phyloP scores from a whole-genome alignment of 2,113 vertebrate species.

The Potamarius usumacintae region DNA sequence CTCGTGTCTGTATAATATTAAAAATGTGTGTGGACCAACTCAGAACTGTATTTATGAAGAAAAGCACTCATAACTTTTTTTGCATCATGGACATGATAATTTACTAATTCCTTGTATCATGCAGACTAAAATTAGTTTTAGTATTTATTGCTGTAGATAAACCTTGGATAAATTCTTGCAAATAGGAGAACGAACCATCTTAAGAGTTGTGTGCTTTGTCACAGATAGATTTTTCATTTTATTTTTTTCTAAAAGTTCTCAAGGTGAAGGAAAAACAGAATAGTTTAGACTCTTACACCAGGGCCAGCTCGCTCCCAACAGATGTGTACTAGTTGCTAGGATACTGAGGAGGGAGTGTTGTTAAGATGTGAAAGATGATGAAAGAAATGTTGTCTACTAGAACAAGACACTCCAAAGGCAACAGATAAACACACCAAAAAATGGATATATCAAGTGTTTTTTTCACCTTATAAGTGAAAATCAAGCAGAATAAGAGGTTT shows the following conservation, averaged over 20 bases:
- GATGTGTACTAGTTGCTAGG: constrained; percentile 58
- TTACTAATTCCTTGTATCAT: neutral
- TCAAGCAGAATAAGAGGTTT: constrained; percentile 2
- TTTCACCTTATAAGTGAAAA: constrained; percentile 26
- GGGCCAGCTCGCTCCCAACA: constrained; percentile 39
- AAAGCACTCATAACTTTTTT: neutral
- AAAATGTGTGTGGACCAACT: neutral
- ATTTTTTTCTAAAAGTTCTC: constrained; percentile 16
- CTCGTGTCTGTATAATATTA: too few species aligned
- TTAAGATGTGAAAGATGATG: constrained; percentile 52
- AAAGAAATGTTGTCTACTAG: constrained; percentile 47
- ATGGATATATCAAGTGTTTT: constrained; percentile 12
- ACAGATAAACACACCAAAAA: constrained; percentile 25
- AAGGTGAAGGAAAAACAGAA: constrained; percentile 42
- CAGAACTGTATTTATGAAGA: neutral
- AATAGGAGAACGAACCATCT: neutral
- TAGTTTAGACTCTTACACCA: constrained; percentile 46
- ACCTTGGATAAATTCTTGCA: neutral
- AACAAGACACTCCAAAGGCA: constrained; percentile 47
- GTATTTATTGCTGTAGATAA: neutral
- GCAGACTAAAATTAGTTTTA: neutral
- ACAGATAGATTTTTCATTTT: neutral
- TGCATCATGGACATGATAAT: neutral
- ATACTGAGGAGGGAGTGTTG: constrained; percentile 48
- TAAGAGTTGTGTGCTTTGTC: constrained; percentile 6